A percentile compares a stretch with the other conserved stretches of the same genome.
These are phyloP conservation scores for Ianthella basta DNA, from an alignment of 37 sponge, comb jelly and placozoan species.

Conservation along the genomic window DNA sequence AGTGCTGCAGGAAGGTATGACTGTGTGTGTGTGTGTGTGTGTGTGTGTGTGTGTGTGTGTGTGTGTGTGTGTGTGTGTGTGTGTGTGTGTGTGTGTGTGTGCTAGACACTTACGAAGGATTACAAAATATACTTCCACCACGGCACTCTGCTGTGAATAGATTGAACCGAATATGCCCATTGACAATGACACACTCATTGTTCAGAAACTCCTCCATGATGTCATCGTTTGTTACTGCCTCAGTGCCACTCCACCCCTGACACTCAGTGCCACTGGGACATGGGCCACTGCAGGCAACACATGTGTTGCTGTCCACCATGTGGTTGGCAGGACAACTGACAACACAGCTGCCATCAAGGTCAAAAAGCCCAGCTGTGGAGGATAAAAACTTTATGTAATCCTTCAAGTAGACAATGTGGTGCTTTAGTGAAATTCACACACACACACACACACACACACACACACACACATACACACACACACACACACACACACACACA, in stretches of 20 bases:
- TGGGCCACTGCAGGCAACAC: slow-evolving; percentile 41
- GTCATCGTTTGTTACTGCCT: slow-evolving; percentile 89
- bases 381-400: no score
- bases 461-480: slow-evolving; percentile 6
- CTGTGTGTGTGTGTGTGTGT: slow-evolving; percentile 50
- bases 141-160: not conserved
- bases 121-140: no score
- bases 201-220: slow-evolving; percentile 72
- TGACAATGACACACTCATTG: slow-evolving; percentile 18
- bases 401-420: no score
- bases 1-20: not conserved
- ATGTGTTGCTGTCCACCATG: not conserved
- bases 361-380: not conserved
- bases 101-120: no score
- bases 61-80: slow-evolving; percentile 30
- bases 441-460: not conserved
- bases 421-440: no score
- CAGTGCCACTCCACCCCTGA: slow-evolving; percentile 84
- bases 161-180: slow-evolving; percentile 20
- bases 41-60: slow-evolving; percentile 37
- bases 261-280: slow-evolving; percentile 66
- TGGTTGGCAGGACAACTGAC: no score
- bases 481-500: slow-evolving; percentile 36
- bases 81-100: not conserved
- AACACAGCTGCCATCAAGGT: not conserved